Base-by-base conservation (phyloP, 2,797 vertebrate species). In the Micropoecilia bifurca region DNA sequence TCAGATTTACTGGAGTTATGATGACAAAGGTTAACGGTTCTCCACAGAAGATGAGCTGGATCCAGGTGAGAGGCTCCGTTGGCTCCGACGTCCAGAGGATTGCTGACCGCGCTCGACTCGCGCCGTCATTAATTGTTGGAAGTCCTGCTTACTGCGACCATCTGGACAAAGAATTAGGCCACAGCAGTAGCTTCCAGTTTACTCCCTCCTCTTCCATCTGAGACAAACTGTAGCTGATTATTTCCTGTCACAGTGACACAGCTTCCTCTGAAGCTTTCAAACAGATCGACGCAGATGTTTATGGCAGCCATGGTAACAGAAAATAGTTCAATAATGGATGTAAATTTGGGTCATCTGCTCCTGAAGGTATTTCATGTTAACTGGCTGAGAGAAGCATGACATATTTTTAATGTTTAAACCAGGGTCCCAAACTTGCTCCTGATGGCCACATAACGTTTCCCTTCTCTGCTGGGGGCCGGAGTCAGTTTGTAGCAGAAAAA, bases 81-180 rank as follows among this genome's bases (percentile, higher is more conserved):
- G 76, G 13, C 71, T 82, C 69, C 46, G 28, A 33, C 28, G 71
- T 76, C 72, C 66, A 59, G 59, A 79, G 73, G 50, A 76, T 69
- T 48, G 46, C 76, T 79, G 66, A 28, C 85, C 61, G 20, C 71
- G 78, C 80, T 86, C 30, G 50, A 74, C 81, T 79, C 85, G 66
- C 79, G 74, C 59, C 72, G 83, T 92, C 90, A 93, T 93, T 93
- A 91, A 93, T 86, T 87, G 80, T 80, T 82, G 84, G 82, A 83
- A 84, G 82, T 79, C 20, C 75, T 86, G 87, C 85, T 90, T 84
- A 77, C 92, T 87, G 87, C 77, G 83, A 90, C 94, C 94, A 95
- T 95, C 95, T 95, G 94, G 91, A 91, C 85, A 33, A 83, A 45
- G 30, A 94, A 95, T 95, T 93, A 92, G 93, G 85, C 85, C 89